Evolutionary conservation across 2,113 vertebrate genomes (phyloP), one percentile per base, ranked within the genome.

Genomic region (Bostrychus sinensis): DNA sequence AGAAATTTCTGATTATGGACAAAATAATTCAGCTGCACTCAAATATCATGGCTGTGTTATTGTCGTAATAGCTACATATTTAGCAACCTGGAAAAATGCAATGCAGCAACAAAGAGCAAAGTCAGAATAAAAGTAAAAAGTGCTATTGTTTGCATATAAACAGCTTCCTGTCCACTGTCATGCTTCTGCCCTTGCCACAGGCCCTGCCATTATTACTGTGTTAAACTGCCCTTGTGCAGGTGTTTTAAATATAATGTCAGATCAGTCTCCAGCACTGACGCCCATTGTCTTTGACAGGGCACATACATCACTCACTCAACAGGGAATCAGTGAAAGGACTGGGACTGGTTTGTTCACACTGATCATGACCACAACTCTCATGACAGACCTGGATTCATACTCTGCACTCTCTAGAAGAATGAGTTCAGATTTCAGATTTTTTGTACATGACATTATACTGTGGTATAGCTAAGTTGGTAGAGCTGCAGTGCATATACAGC

Each of bases 191-290:
- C 38, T 57, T 42, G 50, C 28, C 36, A 3, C 22, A n/a, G 65
- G 50, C 62, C 19, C 25, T 26, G 5, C 56, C 57, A 42, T 38
- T 56, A 23, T 51, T 42, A 22, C 30, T 51, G 42, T 6, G 14
- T 30, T 14, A 34, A 48, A 37, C 28, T 26, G 69, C 54, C 56
- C 60, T 42, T 26, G 42, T 70, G 54, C 0, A 34, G 38, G 42
- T 9, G n/a, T 58, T 72, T 50, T 63, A 72, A 74, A 63, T 48
- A 57, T 75, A 42, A 60, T 23, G 30, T 20, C 70, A 56, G 1
- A 3, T 7, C 25, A 2, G 34, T 46, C 53, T 36, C 54, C 14
- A 17, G 56, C 54, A 26, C 45, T 41, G 59, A 56, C 32, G 39
- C 50, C 42, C 66, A 22, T 12, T 43, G 65, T 43, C 30, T 7